Evolutionary conservation across 2,113 vertebrate genomes (phyloP).

Genomic region (Chaenogobius annularis): DNA sequence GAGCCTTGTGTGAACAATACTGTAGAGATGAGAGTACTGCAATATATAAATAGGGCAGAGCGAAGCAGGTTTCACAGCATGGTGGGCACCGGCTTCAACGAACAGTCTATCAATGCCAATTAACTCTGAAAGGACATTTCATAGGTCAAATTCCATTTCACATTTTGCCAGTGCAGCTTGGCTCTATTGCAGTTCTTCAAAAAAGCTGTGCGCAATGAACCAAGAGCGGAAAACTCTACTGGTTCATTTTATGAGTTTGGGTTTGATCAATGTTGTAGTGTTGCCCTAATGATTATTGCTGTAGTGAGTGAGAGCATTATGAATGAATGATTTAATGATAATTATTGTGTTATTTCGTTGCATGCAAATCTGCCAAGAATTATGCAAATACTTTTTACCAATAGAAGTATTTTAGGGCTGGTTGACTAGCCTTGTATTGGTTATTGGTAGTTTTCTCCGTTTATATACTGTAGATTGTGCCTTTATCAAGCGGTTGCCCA

Average conservation of each 20-base stretch:
- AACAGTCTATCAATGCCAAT: constrained; percentile 36
- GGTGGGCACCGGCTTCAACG: no score
- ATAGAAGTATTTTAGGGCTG: no score
- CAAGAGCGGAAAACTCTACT: no score
- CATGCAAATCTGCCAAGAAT: no score
- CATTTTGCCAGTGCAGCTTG: constrained; percentile 31
- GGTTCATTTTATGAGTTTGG: background rate
- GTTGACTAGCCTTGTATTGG: no score
- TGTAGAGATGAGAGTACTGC: background rate
- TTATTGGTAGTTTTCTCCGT: background rate
- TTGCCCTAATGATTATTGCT: background rate
- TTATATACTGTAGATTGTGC: background rate
- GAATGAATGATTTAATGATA: no score
- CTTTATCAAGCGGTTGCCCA: background rate
- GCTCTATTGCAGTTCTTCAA: background rate
- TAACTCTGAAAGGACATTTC: constrained; percentile 58
- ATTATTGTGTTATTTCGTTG: no score
- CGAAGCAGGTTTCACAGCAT: no score
- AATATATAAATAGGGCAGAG: constrained; percentile 23
- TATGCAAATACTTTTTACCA: no score
- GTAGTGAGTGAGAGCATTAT: background rate
- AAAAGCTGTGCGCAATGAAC: no score
- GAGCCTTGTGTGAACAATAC: background rate
- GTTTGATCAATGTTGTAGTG: no score
- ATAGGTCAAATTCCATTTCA: constrained; percentile 16